Conservation (phyloP, 64 coral and sea anemone genomes). For the Actinia equina region DNA sequence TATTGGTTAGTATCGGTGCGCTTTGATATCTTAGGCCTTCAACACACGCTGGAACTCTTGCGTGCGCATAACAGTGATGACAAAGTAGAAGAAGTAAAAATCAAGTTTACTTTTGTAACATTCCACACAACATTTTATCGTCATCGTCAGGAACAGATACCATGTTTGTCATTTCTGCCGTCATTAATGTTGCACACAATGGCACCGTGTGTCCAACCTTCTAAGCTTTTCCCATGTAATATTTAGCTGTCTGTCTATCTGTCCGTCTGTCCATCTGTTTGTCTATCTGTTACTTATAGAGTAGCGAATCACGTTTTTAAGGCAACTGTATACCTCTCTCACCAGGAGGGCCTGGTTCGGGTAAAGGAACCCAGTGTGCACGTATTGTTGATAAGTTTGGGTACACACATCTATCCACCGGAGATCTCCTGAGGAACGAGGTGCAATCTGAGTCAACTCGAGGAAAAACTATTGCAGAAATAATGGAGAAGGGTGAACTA, state of each 20-base stretch:
- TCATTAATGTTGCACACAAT: too few species aligned
- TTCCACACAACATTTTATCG: too few species aligned
- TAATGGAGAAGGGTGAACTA: conserved; percentile 94
- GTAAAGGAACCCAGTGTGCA: conserved; percentile 92
- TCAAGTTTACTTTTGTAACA: too few species aligned
- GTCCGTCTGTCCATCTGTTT: background rate
- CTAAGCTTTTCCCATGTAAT: background rate
- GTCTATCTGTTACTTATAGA: background rate
- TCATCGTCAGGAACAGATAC: too few species aligned
- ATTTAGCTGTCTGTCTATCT: background rate
- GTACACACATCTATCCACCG: conserved; percentile 91
- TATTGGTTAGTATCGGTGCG: conserved; percentile 55
- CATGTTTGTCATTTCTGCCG: too few species aligned
- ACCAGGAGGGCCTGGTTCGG: conserved; percentile 85
- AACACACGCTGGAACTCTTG: too few species aligned
- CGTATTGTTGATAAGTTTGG: conserved; percentile 77
- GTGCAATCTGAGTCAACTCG: conserved; percentile 76
- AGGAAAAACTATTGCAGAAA: conserved; percentile 65
- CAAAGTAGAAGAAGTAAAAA: too few species aligned
- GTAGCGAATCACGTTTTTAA: background rate
- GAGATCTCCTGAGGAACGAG: conserved; percentile 81
- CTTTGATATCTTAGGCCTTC: background rate
- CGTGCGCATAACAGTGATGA: too few species aligned
- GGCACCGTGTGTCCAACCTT: too few species aligned
- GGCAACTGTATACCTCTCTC: background rate